Percentiles rank a stretch among this genome's conserved stretches.
These are phyloP conservation scores for Lagria hirta DNA, from an alignment of 2,888 invertebrate species.

Conservation along the genomic window DNA sequence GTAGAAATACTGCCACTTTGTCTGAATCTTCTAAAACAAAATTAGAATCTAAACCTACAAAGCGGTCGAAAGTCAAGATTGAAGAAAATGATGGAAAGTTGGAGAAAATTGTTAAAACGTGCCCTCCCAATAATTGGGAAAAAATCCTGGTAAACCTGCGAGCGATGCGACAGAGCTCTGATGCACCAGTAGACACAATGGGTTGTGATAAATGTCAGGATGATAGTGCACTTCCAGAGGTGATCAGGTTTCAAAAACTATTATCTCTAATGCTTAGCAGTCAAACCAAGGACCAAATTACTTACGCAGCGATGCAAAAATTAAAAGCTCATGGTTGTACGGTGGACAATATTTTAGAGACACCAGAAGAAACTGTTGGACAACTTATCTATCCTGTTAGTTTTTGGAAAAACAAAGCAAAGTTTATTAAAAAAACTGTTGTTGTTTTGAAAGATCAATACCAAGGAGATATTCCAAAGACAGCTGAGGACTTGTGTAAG, in stretches of 20 bases:
- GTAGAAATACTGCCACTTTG: too few relatives aligned
- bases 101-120: too few relatives aligned
- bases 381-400: constrained; percentile 89
- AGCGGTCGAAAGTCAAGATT: too few relatives aligned
- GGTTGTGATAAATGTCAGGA: constrained; percentile 84
- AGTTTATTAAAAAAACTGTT: constrained; percentile 83
- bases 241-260: constrained; percentile 82
- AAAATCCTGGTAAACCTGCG: constrained; percentile 73
- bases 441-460: constrained; percentile 77
- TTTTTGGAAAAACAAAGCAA: constrained; percentile 94
- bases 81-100: too few relatives aligned
- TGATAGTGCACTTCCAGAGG: constrained; percentile 59
- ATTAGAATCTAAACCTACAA: too few relatives aligned
- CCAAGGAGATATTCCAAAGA: constrained; percentile 83
- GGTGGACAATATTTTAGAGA: constrained; percentile 68
- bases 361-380: constrained; percentile 71
- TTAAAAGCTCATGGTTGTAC: constrained; percentile 73
- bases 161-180: constrained; percentile 74
- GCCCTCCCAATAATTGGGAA: constrained; percentile 70
- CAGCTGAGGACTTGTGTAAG: constrained; percentile 76
- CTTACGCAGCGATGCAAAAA: constrained; percentile 84
- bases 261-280: constrained; percentile 95
- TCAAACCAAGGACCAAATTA: constrained; percentile 95
- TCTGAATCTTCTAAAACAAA: too few relatives aligned
- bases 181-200: constrained; percentile 95